phyloP scores from a whole-genome alignment of 2,888 invertebrate species.

The Torymus aiolomorphi region DNA sequence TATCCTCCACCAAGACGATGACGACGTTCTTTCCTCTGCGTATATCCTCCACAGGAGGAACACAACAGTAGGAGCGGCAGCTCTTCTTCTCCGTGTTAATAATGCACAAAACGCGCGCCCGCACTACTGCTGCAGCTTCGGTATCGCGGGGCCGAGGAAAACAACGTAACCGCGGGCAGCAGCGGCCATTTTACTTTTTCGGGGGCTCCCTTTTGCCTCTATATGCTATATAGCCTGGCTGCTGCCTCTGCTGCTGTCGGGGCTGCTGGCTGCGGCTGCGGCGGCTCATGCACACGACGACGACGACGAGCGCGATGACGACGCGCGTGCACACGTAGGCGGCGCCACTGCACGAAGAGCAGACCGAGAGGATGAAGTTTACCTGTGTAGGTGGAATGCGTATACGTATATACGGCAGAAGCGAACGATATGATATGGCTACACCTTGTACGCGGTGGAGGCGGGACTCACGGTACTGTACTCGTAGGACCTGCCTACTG shows the following conservation, averaged over 20 bases:
- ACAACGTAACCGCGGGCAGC: slow-evolving; percentile 48
- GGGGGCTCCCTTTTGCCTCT: slow-evolving; percentile 40
- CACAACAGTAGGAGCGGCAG: neutral
- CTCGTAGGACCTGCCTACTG: no score
- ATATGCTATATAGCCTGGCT: neutral
- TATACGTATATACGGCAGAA: no score
- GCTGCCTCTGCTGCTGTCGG: neutral
- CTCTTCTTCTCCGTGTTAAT: neutral
- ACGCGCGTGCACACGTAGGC: neutral
- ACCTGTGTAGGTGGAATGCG: no score
- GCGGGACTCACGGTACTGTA: no score
- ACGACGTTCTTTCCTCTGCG: no score
- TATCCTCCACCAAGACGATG: no score
- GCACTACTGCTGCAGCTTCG: slow-evolving; percentile 7
- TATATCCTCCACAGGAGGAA: no score
- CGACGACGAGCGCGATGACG: neutral
- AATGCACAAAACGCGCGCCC: neutral
- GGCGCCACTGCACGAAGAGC: neutral
- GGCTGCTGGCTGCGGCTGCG: neutral
- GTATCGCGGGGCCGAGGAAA: slow-evolving; percentile 60
- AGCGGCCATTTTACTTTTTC: slow-evolving; percentile 73
- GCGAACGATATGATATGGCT: no score
- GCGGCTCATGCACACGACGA: neutral
- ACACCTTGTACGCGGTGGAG: no score
- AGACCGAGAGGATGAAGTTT: no score